Evolutionary conservation across 37 sponge, comb jelly and placozoan genomes (phyloP).

Genomic region (Agelas oroides): DNA sequence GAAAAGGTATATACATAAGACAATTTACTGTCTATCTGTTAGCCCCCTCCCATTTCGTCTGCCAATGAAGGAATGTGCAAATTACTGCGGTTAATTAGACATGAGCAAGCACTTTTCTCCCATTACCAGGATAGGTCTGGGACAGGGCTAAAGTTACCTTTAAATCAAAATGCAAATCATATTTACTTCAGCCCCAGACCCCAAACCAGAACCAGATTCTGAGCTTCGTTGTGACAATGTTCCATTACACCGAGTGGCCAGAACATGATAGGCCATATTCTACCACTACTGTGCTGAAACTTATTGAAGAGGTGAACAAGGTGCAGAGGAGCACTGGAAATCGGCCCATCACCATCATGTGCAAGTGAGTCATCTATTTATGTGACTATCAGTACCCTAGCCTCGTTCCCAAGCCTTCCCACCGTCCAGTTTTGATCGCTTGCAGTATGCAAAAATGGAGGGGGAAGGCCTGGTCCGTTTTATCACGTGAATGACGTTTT

Average conservation of each 20-base stretch:
- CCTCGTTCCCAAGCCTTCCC: background rate
- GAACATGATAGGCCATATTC: constrained; percentile 37
- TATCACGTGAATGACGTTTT: no score
- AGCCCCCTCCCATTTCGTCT: no score
- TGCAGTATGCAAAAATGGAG: no score
- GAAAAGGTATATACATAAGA: constrained; percentile 55
- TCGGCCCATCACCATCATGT: constrained; percentile 72
- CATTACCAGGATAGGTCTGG: no score
- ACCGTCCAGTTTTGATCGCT: no score
- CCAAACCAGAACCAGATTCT: background rate
- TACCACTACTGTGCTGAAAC: constrained; percentile 18
- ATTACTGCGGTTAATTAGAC: no score
- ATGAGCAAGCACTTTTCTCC: no score
- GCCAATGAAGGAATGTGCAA: no score
- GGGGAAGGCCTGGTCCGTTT: no score
- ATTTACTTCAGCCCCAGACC: background rate
- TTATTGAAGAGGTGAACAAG: constrained; percentile 30
- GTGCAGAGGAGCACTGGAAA: constrained; percentile 60
- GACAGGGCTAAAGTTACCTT: no score
- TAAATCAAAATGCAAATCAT: background rate
- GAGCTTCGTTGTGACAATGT: constrained; percentile 44
- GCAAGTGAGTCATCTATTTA: constrained; percentile 54
- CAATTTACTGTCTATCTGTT: no score
- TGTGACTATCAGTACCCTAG: background rate
- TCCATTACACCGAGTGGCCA: constrained; percentile 70